These are phyloP conservation scores for Siderastrea siderea DNA, from an alignment of 92 coral and sea anemone genomes.

Conservation along the genomic window DNA sequence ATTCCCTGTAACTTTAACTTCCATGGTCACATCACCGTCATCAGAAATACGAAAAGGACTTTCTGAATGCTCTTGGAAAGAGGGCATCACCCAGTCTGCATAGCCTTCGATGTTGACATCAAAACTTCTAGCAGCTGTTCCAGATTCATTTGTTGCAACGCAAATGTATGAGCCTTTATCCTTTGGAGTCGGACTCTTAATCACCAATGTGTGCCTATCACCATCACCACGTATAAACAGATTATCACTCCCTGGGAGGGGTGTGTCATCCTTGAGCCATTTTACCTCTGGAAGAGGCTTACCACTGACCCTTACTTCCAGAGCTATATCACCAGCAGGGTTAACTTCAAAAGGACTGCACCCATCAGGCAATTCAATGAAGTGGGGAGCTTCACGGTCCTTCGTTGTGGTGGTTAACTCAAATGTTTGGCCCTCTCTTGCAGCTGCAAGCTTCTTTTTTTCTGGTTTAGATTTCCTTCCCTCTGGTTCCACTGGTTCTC, in stretches of 20 bases:
- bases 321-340: constrained; percentile 61
- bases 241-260: constrained; percentile 66
- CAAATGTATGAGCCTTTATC: constrained; percentile 85
- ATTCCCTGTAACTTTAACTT: constrained; percentile 84
- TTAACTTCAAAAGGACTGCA: constrained; percentile 72
- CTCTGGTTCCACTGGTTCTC: constrained; percentile 73
- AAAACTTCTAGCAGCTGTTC: constrained; percentile 81
- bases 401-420: constrained; percentile 71
- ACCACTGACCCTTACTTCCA: constrained; percentile 81
- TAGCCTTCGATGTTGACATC: constrained; percentile 83
- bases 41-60: constrained; percentile 75
- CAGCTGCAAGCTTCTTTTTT: constrained; percentile 68
- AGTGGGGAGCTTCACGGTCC: constrained; percentile 86
- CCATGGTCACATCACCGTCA: constrained; percentile 93
- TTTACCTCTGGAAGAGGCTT: constrained; percentile 86
- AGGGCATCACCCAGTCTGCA: constrained; percentile 72
- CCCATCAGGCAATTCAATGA: constrained; percentile 89
- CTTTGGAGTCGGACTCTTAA: constrained; percentile 72
- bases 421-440: constrained; percentile 70
- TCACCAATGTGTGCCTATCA: constrained; percentile 76
- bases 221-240: constrained; percentile 59
- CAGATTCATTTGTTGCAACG: constrained; percentile 82
- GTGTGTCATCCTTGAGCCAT: constrained; percentile 87
- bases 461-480: constrained; percentile 72
- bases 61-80: constrained; percentile 74